A percentile compares a stretch with the other conserved stretches of the same genome.
phyloP scores from a whole-genome alignment of 2,888 invertebrate genomes.

The Harpalus rubripes region DNA sequence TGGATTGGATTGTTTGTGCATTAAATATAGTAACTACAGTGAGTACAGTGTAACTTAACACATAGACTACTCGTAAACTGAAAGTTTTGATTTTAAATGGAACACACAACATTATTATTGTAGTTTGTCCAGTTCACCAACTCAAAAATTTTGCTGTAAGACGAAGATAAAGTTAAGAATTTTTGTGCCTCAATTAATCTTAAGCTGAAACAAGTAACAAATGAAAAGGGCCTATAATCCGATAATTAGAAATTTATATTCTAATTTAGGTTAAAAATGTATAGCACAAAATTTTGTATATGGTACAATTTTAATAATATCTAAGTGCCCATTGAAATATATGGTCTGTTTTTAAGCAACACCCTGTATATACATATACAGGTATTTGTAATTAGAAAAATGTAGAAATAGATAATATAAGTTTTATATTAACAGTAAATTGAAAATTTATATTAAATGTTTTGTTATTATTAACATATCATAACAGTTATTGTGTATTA shows the following conservation, averaged over 20 bases:
- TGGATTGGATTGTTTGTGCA: too few species aligned
- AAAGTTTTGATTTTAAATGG: too few species aligned
- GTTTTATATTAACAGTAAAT: slow-evolving; percentile 1
- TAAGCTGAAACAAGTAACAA: not conserved
- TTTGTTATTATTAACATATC: not conserved
- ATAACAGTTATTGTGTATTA: slow-evolving; percentile 2
- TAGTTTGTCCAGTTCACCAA: too few species aligned
- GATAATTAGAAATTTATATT: not conserved
- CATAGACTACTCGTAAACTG: too few species aligned
- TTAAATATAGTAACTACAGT: too few species aligned
- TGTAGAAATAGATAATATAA: slow-evolving; percentile 1
- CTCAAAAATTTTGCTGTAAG: too few species aligned
- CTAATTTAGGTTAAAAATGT: not conserved
- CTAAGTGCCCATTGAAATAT: not conserved
- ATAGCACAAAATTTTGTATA: slow-evolving; percentile 2
- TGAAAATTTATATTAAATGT: not conserved
- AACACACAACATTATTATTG: too few species aligned
- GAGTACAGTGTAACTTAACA: too few species aligned
- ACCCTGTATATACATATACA: not conserved
- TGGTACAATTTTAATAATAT: not conserved
- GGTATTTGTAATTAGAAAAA: slow-evolving; percentile 5
- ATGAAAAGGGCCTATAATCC: not conserved
- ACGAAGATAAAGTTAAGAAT: too few species aligned
- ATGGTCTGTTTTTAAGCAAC: not conserved
- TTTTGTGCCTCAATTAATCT: too few species aligned